Conservation (phyloP, 2,797 vertebrate genomes). For the Chrysocyon brachyurus region DNA sequence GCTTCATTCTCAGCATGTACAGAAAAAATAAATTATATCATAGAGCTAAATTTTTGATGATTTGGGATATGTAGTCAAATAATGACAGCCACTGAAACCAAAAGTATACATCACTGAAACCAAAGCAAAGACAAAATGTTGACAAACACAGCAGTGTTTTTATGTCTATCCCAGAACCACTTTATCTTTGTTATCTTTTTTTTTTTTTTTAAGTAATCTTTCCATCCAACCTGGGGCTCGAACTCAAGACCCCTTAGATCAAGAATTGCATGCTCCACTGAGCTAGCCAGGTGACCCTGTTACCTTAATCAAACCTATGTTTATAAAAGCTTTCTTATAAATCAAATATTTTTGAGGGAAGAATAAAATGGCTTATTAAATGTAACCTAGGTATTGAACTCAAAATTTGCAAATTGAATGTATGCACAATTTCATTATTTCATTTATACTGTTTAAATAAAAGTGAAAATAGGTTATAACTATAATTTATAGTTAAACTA, state of each 20-base stretch:
- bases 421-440: background rate
- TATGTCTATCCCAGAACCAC: background rate
- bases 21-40: background rate
- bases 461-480: background rate
- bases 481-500: background rate
- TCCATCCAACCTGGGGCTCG: background rate
- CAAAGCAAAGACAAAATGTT: background rate
- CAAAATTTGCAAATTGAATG: background rate
- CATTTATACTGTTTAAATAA: background rate
- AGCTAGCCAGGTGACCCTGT: background rate
- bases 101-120: background rate
- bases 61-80: background rate
- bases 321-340: background rate
- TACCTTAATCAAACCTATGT: background rate
- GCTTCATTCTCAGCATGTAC: background rate
- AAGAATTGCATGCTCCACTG: background rate
- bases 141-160: background rate
- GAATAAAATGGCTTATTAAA: background rate
- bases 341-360: background rate
- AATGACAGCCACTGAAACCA: background rate
- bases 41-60: background rate
- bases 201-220: background rate
- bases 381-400: background rate
- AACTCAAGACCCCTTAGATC: background rate
- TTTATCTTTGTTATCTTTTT: background rate